Evolutionary conservation across 2,113 vertebrate species (phyloP), one percentile per base, ranked within the genome.

Genomic region (Daubentonia madagascariensis): DNA sequence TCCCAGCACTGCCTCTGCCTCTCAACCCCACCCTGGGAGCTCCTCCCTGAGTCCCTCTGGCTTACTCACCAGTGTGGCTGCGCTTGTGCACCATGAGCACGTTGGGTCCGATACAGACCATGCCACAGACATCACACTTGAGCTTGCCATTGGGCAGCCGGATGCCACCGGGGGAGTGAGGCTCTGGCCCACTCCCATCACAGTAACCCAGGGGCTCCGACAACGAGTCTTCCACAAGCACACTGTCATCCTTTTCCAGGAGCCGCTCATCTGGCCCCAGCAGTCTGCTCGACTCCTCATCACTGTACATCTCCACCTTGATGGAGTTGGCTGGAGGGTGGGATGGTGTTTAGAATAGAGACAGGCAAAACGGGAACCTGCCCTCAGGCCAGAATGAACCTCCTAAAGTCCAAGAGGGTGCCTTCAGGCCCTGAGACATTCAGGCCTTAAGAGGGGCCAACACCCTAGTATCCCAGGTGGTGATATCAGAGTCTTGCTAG

Each of bases 31-130:
- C 20, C 32, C 32, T 1, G 0, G 2, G 48, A 57, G 14, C 52
- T 79, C 43, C 45, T 73, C 67, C 32, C 1, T 4, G 76, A 40
- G 3, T 48, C 79, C 80, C 89, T 23, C 13, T 3, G 4, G 63
- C 70, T 32, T 59, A 54, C 99, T 99, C 97, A 99, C 99, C 99
- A 1, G 99, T 99, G 99, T 99, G 99, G 98, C 99, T 99, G 93
- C 99, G 99, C 89, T 99, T 99, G 98, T 99, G 99, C 96, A 99
- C 99, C 99, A 99, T 99, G 70, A 99, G 99, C 94, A 99, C 99
- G 30, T 99, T 99, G 96, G 99, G 99, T 81, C 99, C 99, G 6
- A 99, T 99, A 98, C 99, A 99, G 96, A 99, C 99, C 99, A 99
- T 99, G 54, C 99, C 99, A 3, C 99, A 99, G 91, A 99, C 98